Conservation (phyloP, 2,797 vertebrate genomes). For the Linurgus olivaceus region DNA sequence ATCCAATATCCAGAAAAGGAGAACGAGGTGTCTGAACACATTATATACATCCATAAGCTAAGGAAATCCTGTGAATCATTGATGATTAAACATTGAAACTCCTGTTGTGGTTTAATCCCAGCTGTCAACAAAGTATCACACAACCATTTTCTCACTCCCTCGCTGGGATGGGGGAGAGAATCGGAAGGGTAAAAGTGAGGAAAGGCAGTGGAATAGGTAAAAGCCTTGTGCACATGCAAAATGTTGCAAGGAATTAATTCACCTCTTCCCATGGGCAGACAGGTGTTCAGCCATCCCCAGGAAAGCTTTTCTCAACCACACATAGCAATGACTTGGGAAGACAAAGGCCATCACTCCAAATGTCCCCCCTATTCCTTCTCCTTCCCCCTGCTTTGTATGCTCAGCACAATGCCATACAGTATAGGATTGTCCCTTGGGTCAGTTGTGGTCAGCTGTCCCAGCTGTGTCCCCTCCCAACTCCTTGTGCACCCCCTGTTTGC, state of each 20-base stretch:
- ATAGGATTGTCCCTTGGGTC: background rate
- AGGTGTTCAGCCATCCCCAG: background rate
- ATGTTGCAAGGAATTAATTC: background rate
- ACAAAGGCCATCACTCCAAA: rapidly evolving
- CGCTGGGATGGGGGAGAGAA: background rate
- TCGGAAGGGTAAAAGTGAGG: background rate
- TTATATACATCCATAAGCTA: background rate
- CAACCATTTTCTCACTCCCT: background rate
- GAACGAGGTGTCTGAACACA: background rate
- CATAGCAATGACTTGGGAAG: background rate
- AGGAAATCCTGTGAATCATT: background rate
- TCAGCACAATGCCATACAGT: background rate
- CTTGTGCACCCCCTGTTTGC: no score
- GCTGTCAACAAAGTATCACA: background rate
- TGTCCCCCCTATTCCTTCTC: background rate
- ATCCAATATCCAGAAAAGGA: background rate
- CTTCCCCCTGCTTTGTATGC: background rate
- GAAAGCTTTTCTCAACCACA: background rate
- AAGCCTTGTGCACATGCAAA: background rate
- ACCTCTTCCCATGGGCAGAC: background rate
- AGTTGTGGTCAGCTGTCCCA: background rate
- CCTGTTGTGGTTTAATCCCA: background rate
- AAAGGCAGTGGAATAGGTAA: background rate
- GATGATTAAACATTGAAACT: background rate
- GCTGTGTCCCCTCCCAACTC: background rate